phyloP scores from a whole-genome alignment of 2,797 vertebrate genomes.

The Gallinago solitaria region DNA sequence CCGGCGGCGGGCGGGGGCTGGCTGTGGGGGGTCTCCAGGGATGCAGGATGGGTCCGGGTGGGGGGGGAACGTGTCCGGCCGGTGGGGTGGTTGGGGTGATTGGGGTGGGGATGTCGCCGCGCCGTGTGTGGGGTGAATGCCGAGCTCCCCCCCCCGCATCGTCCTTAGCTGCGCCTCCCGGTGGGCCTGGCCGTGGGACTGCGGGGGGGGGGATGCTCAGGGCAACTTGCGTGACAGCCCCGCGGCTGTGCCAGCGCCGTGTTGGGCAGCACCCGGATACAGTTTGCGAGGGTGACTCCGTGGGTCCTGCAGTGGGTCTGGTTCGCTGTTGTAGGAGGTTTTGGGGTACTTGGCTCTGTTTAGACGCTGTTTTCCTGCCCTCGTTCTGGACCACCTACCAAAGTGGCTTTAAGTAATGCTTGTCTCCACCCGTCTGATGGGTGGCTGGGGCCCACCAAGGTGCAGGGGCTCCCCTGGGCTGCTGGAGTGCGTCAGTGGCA shows the following conservation, averaged over 20 bases:
- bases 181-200: background rate
- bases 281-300: background rate
- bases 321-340: background rate
- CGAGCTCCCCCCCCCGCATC: background rate
- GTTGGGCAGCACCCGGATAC: background rate
- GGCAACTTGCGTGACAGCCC: background rate
- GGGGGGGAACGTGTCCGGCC: background rate
- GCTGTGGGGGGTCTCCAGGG: background rate
- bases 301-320: background rate
- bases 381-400: fast-evolving
- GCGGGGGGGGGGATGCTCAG: background rate
- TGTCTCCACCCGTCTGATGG: background rate
- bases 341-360: background rate
- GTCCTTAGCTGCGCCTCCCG: background rate
- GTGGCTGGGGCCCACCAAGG: background rate
- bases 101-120: background rate
- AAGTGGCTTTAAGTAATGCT: background rate
- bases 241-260: background rate
- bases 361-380: background rate
- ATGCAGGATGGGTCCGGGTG: background rate
- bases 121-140: background rate
- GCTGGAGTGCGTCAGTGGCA: background rate
- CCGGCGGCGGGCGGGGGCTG: background rate
- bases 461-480: background rate
- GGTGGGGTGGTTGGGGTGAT: background rate